Evolutionary conservation across 2,888 invertebrate genomes (phyloP).

Genomic region (Amphimallon solstitiale): DNA sequence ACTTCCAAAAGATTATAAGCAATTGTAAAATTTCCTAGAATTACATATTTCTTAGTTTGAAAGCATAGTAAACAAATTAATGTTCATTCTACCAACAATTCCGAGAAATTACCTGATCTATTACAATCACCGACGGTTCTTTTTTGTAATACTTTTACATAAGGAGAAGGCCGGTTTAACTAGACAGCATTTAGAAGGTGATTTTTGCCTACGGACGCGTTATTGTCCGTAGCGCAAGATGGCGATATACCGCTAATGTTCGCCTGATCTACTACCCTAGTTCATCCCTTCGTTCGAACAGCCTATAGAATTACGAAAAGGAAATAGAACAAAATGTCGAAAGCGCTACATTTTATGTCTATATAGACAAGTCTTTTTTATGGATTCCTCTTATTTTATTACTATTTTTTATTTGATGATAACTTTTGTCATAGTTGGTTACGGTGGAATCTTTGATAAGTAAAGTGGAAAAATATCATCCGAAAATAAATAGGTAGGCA

Average conservation of each 20-base stretch:
- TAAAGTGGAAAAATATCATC: too few relatives aligned
- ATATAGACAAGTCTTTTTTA: too few relatives aligned
- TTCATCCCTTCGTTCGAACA: neutral
- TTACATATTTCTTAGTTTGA: neutral
- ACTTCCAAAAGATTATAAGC: neutral
- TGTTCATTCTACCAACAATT: neutral
- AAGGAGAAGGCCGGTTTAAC: neutral
- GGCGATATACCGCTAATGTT: slow-evolving; percentile 14
- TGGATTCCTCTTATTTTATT: too few relatives aligned
- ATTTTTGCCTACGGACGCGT: neutral
- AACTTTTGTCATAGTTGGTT: too few relatives aligned
- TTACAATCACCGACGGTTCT: neutral
- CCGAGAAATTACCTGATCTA: neutral
- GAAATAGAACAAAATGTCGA: neutral
- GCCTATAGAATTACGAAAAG: neutral
- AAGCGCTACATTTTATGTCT: too few relatives aligned
- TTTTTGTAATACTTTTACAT: neutral
- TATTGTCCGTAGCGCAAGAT: neutral
- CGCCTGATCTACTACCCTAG: slow-evolving; percentile 23
- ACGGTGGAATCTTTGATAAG: too few relatives aligned
- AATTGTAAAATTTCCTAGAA: neutral
- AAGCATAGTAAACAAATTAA: slow-evolving; percentile 11
- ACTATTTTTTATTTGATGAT: too few relatives aligned
- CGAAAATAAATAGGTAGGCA: too few relatives aligned
- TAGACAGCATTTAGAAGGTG: neutral